These are phyloP conservation scores for Syrmaticus mikado DNA, from an alignment of 2,113 vertebrate genomes.

Conservation along the genomic window DNA sequence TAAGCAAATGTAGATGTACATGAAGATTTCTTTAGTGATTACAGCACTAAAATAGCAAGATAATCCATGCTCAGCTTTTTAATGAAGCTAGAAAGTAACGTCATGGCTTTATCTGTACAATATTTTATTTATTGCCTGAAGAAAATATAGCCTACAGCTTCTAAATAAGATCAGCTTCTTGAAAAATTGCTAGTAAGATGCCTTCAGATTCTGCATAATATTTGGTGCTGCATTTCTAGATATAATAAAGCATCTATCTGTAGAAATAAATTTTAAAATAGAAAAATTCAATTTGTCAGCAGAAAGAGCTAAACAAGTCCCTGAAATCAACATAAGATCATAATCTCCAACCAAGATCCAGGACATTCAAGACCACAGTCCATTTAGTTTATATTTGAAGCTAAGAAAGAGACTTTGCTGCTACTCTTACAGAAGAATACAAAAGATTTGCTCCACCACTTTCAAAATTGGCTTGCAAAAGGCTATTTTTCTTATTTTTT, in stretches of 20 bases:
- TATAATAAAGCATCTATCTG: background rate
- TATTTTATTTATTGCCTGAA: background rate
- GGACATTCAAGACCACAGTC: background rate
- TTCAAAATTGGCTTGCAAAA: background rate
- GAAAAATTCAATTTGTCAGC: background rate
- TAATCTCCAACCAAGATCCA: background rate
- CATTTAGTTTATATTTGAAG: background rate
- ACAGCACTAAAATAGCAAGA: background rate
- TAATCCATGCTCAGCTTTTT: background rate
- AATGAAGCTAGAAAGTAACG: background rate
- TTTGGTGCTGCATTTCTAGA: background rate
- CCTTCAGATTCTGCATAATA: background rate
- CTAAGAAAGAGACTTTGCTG: background rate
- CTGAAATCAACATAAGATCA: background rate
- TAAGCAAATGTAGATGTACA: background rate
- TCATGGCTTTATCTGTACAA: background rate
- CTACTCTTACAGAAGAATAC: background rate
- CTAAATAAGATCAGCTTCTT: background rate
- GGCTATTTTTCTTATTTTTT: background rate
- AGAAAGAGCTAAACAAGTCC: background rate
- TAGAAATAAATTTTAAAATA: background rate
- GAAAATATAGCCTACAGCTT: background rate
- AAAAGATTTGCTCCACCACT: background rate
- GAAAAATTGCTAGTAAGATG: background rate
- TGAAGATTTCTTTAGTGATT: background rate